Conservation (phyloP, 1,140 invertebrate genomes). For the Druon quercuslanigerum region DNA sequence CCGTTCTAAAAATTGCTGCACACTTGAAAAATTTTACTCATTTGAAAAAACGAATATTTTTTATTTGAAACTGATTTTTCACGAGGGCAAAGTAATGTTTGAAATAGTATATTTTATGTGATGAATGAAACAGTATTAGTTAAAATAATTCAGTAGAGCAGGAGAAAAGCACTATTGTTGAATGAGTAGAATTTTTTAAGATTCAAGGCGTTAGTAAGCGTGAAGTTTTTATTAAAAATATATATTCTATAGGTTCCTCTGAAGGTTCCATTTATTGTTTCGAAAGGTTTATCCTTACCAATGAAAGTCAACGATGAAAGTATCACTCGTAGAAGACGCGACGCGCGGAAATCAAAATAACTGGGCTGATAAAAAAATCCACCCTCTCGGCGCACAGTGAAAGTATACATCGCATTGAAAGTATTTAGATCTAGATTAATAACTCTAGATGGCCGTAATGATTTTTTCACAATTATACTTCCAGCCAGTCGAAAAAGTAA, state of each 20-base stretch:
- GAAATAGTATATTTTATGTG: no score
- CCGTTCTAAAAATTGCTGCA: background rate
- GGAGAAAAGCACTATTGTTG: no score
- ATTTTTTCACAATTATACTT: constrained; percentile 26
- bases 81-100: no score
- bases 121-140: no score
- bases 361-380: constrained; percentile 12
- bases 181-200: no score
- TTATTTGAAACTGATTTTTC: no score
- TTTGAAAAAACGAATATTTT: background rate
- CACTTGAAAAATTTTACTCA: background rate
- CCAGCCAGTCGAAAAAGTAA: constrained; percentile 20
- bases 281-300: constrained; percentile 13
- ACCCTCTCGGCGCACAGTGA: constrained; percentile 15
- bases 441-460: constrained; percentile 21
- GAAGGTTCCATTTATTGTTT: background rate
- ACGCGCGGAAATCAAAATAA: constrained; percentile 28
- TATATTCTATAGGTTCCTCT: constrained; percentile 15
- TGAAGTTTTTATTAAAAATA: constrained; percentile 27
- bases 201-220: background rate
- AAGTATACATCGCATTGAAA: constrained; percentile 26
- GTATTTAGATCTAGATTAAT: constrained; percentile 11
- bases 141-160: no score
- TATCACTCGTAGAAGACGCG: constrained; percentile 20
- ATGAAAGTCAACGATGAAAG: constrained; percentile 30